Percentiles rank a stretch among this genome's conserved stretches.
These are phyloP conservation scores for Octopus bimaculoides DNA, from an alignment of 1,140 invertebrate species.

Conservation along the genomic window DNA sequence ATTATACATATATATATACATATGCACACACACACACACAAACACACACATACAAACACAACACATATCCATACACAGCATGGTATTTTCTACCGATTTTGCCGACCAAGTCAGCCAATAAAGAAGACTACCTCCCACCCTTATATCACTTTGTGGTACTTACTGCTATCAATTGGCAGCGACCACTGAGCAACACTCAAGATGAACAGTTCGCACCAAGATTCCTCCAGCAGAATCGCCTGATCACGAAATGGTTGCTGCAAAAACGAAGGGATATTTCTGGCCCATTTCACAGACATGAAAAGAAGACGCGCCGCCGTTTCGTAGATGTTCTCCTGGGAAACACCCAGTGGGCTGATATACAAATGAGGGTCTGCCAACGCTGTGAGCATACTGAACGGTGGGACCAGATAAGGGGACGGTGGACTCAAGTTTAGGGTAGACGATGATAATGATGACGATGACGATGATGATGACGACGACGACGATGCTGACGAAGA, in stretches of 20 bases:
- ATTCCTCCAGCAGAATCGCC: slow-evolving; percentile 86
- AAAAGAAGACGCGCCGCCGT: slow-evolving; percentile 91
- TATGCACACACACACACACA: no score
- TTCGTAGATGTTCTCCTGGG: slow-evolving; percentile 65
- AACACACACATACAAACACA: no score
- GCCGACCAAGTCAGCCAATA: no score
- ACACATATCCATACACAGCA: no score
- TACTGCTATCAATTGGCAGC: slow-evolving; percentile 86
- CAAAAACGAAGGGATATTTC: slow-evolving; percentile 95
- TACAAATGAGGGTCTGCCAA: background rate
- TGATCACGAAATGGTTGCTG: slow-evolving; percentile 77
- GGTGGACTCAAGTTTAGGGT: slow-evolving; percentile 17
- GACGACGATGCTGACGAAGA: background rate
- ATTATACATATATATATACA: no score
- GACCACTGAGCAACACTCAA: slow-evolving; percentile 91
- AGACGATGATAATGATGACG: slow-evolving; percentile 45
- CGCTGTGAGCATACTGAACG: background rate
- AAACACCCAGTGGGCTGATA: background rate
- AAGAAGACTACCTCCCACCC: no score
- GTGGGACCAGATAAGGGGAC: slow-evolving; percentile 8
- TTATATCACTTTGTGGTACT: background rate
- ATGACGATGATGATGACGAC: background rate
- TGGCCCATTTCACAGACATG: slow-evolving; percentile 94
- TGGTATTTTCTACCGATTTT: no score
- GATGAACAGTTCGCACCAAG: slow-evolving; percentile 96